These are phyloP conservation scores for Glossophaga mutica DNA, from an alignment of 2,797 vertebrate species.

Conservation along the genomic window DNA sequence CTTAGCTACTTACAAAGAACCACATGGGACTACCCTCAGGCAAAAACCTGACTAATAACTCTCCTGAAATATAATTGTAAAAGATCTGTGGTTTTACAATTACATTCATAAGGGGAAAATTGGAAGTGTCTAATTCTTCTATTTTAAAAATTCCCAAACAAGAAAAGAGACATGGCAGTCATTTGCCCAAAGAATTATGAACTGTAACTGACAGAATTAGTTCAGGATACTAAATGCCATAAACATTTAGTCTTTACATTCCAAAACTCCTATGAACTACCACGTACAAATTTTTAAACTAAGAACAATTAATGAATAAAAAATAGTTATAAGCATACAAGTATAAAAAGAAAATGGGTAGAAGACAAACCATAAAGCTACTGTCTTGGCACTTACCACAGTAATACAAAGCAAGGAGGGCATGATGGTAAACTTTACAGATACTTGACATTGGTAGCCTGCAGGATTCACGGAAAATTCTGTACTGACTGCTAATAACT, in stretches of 20 bases:
- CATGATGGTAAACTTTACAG: not conserved
- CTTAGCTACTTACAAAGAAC: not conserved
- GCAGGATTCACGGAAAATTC: not conserved
- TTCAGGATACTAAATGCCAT: not conserved
- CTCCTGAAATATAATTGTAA: conserved; percentile 18
- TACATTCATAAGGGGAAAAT: not conserved
- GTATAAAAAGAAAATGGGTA: not conserved
- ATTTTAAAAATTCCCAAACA: conserved; percentile 2
- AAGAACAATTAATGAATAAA: not conserved
- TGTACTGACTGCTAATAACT: not conserved
- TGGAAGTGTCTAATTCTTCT: not conserved
- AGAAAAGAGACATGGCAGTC: not conserved
- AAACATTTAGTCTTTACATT: not conserved
- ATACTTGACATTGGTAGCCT: not conserved
- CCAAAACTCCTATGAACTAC: not conserved
- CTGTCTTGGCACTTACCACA: not conserved
- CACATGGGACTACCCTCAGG: not conserved
- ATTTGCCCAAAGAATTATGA: not conserved
- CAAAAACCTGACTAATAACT: not conserved
- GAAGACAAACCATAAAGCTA: not conserved
- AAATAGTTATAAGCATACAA: not conserved
- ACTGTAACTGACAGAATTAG: not conserved
- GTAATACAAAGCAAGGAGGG: not conserved
- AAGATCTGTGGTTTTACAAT: not conserved
- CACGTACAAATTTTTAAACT: not conserved